Percentiles rank a stretch among this genome's conserved stretches.
phyloP scores from a whole-genome alignment of 2,888 invertebrate species.

The Drosophila fulvimacula region DNA sequence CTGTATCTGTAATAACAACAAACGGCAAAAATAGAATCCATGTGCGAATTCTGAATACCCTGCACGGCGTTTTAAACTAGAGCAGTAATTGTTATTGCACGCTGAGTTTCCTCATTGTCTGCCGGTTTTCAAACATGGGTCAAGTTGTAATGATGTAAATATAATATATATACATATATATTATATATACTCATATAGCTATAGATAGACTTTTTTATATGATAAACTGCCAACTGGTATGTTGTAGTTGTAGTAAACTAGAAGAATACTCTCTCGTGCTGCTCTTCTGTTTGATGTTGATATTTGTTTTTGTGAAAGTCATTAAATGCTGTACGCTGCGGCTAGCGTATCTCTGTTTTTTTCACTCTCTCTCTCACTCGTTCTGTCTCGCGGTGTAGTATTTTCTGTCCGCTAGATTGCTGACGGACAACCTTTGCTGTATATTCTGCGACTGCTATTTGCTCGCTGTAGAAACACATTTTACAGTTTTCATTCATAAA shows the following conservation, averaged over 20 bases:
- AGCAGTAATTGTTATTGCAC: not conserved
- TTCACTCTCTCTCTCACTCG: not conserved
- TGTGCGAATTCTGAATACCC: conserved; percentile 59
- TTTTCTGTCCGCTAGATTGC: conserved; percentile 7
- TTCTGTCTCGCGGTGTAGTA: not conserved
- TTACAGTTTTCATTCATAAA: conserved; percentile 45
- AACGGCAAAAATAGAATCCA: conserved; percentile 39
- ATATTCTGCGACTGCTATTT: conserved; percentile 17
- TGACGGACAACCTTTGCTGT: conserved; percentile 17
- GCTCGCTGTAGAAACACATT: conserved; percentile 28
- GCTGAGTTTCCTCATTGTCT: not conserved
- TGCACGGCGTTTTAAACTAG: not conserved
- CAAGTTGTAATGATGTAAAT: not conserved
- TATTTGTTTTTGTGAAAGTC: conserved; percentile 56
- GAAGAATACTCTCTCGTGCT: not conserved
- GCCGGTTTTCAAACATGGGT: not conserved
- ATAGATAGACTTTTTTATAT: not conserved
- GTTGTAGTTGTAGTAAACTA: not conserved
- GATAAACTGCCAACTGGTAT: not conserved
- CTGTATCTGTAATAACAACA: conserved; percentile 51
- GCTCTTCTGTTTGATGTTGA: conserved; percentile 5
- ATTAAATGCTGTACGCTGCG: conserved; percentile 44
- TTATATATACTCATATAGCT: not conserved
- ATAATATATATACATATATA: not conserved
- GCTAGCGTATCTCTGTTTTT: not conserved